A percentile compares a stretch with the other conserved stretches of the same genome.
These are phyloP conservation scores for Spisula subtruncata DNA, from an alignment of 2,888 invertebrate genomes.

Conservation along the genomic window DNA sequence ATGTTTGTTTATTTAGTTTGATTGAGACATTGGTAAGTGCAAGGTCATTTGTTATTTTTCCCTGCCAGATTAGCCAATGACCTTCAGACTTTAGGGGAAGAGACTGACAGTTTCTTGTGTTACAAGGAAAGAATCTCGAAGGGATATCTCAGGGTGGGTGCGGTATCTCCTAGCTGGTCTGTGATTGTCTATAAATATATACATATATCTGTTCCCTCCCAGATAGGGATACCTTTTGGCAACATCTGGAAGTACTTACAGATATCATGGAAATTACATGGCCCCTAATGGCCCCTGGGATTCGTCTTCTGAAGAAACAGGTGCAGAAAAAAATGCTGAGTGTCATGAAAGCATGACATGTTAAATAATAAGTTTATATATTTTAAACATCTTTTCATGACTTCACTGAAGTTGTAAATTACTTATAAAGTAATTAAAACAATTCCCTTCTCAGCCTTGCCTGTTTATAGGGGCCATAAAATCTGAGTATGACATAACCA, in stretches of 20 bases:
- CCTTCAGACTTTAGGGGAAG: too few relatives aligned
- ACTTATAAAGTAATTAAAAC: slow-evolving; percentile 23
- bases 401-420: slow-evolving; percentile 1
- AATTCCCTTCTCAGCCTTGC: not conserved
- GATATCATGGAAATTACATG: not conserved
- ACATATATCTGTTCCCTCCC: too few relatives aligned
- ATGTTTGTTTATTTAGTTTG: too few relatives aligned
- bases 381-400: slow-evolving; percentile 28
- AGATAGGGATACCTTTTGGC: not conserved
- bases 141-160: too few relatives aligned
- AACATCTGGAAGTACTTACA: slow-evolving; percentile 15
- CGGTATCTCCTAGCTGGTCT: too few relatives aligned
- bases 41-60: too few relatives aligned
- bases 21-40: too few relatives aligned
- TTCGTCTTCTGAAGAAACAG: slow-evolving; percentile 30
- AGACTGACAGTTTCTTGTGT: not conserved
- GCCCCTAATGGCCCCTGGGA: slow-evolving; percentile 25
- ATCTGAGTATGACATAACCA: not conserved
- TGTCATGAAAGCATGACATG: slow-evolving; percentile 42
- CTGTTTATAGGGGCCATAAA: slow-evolving; percentile 1
- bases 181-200: too few relatives aligned
- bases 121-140: too few relatives aligned
- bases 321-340: slow-evolving; percentile 42
- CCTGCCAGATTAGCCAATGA: too few relatives aligned
- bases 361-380: slow-evolving; percentile 23